phyloP scores from a whole-genome alignment of 2,888 invertebrate species.

The Caenorhabditis becei region DNA sequence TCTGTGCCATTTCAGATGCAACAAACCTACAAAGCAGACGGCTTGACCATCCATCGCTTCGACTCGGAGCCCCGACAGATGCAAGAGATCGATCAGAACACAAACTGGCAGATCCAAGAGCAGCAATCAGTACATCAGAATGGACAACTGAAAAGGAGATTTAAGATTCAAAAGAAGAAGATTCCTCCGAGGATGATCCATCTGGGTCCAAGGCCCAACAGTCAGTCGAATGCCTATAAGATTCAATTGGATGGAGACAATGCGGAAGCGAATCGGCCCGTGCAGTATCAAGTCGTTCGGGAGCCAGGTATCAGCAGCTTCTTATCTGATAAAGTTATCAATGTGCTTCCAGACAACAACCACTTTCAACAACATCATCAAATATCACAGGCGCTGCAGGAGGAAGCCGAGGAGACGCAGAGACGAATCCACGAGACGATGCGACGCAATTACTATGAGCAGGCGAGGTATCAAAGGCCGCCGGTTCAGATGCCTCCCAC shows the following conservation, averaged over 20 bases:
- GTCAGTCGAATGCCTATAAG: slow-evolving; percentile 31
- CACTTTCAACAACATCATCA: slow-evolving; percentile 40
- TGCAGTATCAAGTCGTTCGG: slow-evolving; percentile 49
- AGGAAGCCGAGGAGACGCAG: slow-evolving; percentile 59
- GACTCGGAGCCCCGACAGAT: slow-evolving; percentile 52
- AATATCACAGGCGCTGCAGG: slow-evolving; percentile 42
- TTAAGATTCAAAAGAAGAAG: slow-evolving; percentile 49
- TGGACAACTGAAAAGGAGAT: slow-evolving; percentile 44
- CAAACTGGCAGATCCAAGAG: slow-evolving; percentile 52
- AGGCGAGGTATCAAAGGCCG: slow-evolving; percentile 53
- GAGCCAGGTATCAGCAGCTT: slow-evolving; percentile 18
- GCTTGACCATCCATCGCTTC: slow-evolving; percentile 57
- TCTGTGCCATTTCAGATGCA: slow-evolving; percentile 22
- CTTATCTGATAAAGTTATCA: neutral
- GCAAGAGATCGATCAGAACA: slow-evolving; percentile 50
- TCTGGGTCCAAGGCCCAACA: slow-evolving; percentile 25
- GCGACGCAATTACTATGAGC: slow-evolving; percentile 48
- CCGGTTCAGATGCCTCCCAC: slow-evolving; percentile 41
- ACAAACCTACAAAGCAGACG: slow-evolving; percentile 15
- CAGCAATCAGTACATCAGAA: slow-evolving; percentile 19
- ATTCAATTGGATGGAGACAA: slow-evolving; percentile 48
- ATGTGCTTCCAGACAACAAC: slow-evolving; percentile 26
- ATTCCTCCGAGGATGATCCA: slow-evolving; percentile 56
- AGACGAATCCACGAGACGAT: slow-evolving; percentile 51
- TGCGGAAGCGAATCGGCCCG: slow-evolving; percentile 20